Base-by-base conservation (phyloP, 1,140 invertebrate genomes). In the Brachionus manjavacas region DNA sequence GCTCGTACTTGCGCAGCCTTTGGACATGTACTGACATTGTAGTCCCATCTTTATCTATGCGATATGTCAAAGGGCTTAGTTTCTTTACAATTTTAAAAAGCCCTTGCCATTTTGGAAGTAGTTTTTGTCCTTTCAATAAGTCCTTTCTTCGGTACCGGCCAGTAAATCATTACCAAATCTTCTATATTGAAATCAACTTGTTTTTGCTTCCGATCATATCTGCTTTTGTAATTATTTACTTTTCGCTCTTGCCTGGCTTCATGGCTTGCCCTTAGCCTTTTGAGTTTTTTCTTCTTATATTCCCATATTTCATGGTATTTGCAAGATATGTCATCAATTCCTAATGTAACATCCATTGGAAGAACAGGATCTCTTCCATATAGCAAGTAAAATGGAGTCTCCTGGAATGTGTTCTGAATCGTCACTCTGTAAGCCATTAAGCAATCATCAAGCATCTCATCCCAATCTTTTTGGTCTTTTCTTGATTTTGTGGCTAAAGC, bases 61-160 rank as follows among this genome's bases (percentile, higher is more conserved):
- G n/a, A n/a, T 74, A 39, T 20, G 70, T 74, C 14, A 43, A 28
- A 43, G 31, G 14, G 1, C 35, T 74, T 3, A 74, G 4, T 43
- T 43, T 74, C 16, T 35, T 3, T 0, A 12, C 70, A 3, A 39
- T 43, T 23, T 41, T 74, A 43, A 1, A 74, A 20, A 39, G 70
- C 1, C 70, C 28, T 74, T 74, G 31, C 70, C 70, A 74, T 43
- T 43, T 74, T 74, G 28, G 70, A n/a, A 39, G 35, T 16, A 74
- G 11, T 16, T 43, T 74, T 74, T 74, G 41, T n/a, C 35, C 70
- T 74, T 74, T 41, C n/a, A n/a, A n/a, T n/a, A n/a, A n/a, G n/a
- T n/a, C n/a, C n/a, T n/a, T n/a, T n/a, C n/a, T 74, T 74, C 11
- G 28, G 35, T 43, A 74, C 35, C 12, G 70, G 31, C 70, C 28